Evolutionary conservation across 2,888 invertebrate species (phyloP).

Genomic region (Drosophila gaucha): DNA sequence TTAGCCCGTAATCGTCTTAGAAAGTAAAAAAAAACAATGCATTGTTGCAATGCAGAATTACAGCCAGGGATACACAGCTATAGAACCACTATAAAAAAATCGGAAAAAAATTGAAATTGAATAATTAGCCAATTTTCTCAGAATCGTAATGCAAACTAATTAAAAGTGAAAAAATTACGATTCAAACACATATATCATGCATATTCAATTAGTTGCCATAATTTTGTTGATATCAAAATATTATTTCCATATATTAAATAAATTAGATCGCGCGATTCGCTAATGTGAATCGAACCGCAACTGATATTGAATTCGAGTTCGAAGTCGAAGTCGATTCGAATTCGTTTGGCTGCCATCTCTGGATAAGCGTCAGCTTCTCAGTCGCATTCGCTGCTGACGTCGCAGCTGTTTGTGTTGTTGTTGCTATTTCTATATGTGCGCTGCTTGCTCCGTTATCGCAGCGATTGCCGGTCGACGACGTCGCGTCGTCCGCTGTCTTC

Average conservation of each 20-base stretch:
- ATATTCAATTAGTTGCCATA: conserved; percentile 15
- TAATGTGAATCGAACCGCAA: conserved; percentile 13
- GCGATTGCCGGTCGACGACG: conserved; percentile 22
- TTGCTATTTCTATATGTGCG: conserved; percentile 2
- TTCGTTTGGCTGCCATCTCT: conserved; percentile 20
- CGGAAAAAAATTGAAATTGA: neutral
- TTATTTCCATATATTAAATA: conserved; percentile 30
- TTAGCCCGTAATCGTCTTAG: conserved; percentile 54
- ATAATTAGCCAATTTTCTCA: neutral
- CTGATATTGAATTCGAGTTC: conserved; percentile 11
- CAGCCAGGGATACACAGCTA: conserved; percentile 4
- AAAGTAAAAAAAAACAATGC: conserved; percentile 1
- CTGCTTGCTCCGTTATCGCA: conserved; percentile 37
- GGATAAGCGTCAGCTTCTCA: conserved; percentile 19
- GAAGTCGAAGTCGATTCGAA: conserved; percentile 1
- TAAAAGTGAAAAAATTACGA: neutral
- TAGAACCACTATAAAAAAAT: neutral
- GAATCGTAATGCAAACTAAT: neutral
- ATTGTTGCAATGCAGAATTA: neutral
- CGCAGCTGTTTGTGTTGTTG: conserved; percentile 1
- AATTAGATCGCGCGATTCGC: conserved; percentile 8
- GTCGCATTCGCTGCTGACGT: conserved; percentile 13
- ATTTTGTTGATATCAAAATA: conserved; percentile 19
- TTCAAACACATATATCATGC: neutral
- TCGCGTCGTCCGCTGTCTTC: conserved; percentile 37